Base-by-base conservation (phyloP, 1,140 invertebrate genomes). In the Dinoponera quadriceps region DNA sequence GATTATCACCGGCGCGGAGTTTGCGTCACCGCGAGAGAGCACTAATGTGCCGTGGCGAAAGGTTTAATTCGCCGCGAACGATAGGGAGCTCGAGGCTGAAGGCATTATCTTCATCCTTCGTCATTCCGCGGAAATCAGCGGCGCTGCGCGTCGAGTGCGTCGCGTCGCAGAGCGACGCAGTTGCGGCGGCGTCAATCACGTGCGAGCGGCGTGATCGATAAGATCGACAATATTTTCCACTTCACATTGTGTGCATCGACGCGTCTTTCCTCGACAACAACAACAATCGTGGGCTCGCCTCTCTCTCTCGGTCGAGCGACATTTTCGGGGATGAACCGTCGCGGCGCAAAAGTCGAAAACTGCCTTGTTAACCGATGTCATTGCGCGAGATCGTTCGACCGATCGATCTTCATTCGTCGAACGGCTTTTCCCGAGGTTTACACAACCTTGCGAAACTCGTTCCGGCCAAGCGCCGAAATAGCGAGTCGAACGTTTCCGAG, bases 181-280 rank as follows among this genome's bases (percentile, higher is more conserved):
- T 9, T 3, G 38, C 38, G 38, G 38, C 3, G 38, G 49, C 22
- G 49, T 57, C 22, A 78, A 20, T 78, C 75, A 78, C 49, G 65
- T 57, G 22, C 18, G 49, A 55, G 75, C 60, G 38, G 49, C 63
- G 63, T 78, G 75, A 78, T 78, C 63, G 75, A 78, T 78, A 68
- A 68, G 11, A 68, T 68, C 33, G 75, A 57, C 55, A 78, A 78
- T 78, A 68, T 78, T 78, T 68, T 51, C 75, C 63, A 68, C 49
- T 78, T 68, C 63, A 68, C 44, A 69, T 69, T 78, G 63, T 78
- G 66, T 77, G 66, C 73, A 44, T 18, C 29, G 74, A 66, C 33
- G 62, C 27, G 25, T 60, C 74, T 55, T 9, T 44, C 9, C 38
- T 68, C 3, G 5, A 7, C 54, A 29, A 55, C 20, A 29, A 55